Percentiles rank a stretch among this genome's conserved stretches.
Evolutionary conservation across 2,888 invertebrate genomes (phyloP).

Genomic region (Nyleta sp.): DNA sequence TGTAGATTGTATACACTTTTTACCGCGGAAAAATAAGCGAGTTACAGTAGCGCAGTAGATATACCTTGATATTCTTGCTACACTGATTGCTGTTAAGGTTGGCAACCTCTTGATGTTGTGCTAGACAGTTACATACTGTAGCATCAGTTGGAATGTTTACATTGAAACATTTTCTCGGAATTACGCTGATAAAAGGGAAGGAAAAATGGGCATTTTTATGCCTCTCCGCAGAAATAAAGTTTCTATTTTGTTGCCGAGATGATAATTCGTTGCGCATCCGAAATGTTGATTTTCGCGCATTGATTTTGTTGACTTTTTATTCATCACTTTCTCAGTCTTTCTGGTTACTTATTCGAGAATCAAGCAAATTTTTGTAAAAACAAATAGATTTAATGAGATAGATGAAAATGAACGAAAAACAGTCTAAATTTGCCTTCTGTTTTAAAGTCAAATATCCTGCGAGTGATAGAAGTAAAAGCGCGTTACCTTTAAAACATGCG

Average conservation of each 20-base stretch:
- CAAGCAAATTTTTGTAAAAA: background rate
- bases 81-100: constrained; percentile 49
- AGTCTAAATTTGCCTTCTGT: background rate
- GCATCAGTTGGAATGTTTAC: constrained; percentile 28
- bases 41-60: constrained; percentile 35
- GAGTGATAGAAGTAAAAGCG: constrained; percentile 20
- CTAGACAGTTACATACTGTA: constrained; percentile 32
- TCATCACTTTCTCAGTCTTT: no score
- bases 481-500: constrained; percentile 4
- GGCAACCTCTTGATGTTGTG: constrained; percentile 31
- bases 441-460: constrained; percentile 9
- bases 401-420: no score
- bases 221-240: background rate
- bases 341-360: no score
- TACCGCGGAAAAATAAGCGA: constrained; percentile 27
- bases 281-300: no score
- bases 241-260: constrained; percentile 7
- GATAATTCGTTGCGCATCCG: no score
- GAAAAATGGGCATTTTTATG: constrained; percentile 13
- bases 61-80: constrained; percentile 37
- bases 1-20: constrained; percentile 24
- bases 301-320: no score
- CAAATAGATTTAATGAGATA: no score
- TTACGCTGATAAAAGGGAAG: constrained; percentile 2
- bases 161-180: constrained; percentile 38